Percentiles rank a stretch among this genome's conserved stretches.
Evolutionary conservation across 2,113 vertebrate genomes (phyloP).

Genomic region (Chaenogobius annularis): DNA sequence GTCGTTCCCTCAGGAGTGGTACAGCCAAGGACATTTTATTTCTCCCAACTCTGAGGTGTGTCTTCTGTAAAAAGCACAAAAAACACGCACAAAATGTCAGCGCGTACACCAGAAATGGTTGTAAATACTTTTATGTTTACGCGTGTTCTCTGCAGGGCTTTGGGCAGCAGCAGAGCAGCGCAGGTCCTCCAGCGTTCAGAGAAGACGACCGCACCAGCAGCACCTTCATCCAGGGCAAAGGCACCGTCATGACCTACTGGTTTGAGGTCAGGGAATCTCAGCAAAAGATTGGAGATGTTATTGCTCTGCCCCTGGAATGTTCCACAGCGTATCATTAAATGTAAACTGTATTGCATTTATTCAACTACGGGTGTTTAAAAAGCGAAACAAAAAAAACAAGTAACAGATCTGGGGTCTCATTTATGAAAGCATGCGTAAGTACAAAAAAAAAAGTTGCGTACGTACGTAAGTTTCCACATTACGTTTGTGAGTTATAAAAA

Average conservation of each 20-base stretch:
- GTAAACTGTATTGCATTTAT: no score
- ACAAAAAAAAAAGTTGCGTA: no score
- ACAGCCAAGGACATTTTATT: slow-evolving; percentile 62
- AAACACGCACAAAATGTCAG: not conserved
- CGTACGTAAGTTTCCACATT: no score
- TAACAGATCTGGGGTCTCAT: no score
- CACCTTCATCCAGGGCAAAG: slow-evolving; percentile 66
- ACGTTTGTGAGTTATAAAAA: no score
- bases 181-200: slow-evolving; percentile 21
- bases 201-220: slow-evolving; percentile 61
- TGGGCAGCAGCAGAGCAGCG: slow-evolving; percentile 12
- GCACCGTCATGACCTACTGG: slow-evolving; percentile 70
- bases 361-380: no score
- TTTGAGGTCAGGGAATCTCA: slow-evolving; percentile 59
- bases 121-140: not conserved
- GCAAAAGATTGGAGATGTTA: no score
- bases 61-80: not conserved
- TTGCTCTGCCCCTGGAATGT: no score
- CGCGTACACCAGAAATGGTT: not conserved
- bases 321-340: no score
- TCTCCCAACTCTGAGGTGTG: slow-evolving; percentile 29
- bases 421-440: no score
- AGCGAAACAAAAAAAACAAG: no score
- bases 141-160: slow-evolving; percentile 7
- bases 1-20: slow-evolving; percentile 64